These are phyloP conservation scores for Aproaerema taeniolella DNA, from an alignment of 2,888 invertebrate species.

Conservation along the genomic window DNA sequence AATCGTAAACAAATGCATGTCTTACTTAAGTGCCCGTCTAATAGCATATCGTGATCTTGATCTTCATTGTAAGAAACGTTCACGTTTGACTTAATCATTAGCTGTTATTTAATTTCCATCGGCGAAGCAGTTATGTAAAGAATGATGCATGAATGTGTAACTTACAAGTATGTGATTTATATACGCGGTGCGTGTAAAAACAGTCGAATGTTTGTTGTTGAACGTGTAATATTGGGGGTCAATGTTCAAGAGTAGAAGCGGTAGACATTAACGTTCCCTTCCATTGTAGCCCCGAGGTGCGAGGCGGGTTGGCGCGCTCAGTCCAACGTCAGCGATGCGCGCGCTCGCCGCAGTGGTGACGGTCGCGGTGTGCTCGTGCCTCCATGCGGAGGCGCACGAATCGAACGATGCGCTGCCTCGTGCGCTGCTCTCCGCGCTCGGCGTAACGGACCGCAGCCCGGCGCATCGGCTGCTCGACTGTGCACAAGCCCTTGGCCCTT, in stretches of 20 bases:
- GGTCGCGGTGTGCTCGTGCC: conserved; percentile 30
- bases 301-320: conserved; percentile 35
- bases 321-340: conserved; percentile 63
- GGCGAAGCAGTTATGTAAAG: too few relatives aligned
- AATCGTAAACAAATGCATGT: too few relatives aligned
- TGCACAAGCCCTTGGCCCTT: conserved; percentile 48
- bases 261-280: conserved; percentile 23
- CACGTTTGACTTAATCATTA: too few relatives aligned
- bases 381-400: conserved; percentile 18
- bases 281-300: conserved; percentile 20
- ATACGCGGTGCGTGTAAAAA: too few relatives aligned
- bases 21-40: too few relatives aligned
- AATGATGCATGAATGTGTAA: too few relatives aligned
- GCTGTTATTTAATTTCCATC: too few relatives aligned
- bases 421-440: conserved; percentile 27
- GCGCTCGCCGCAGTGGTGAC: conserved; percentile 54
- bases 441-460: conserved; percentile 26
- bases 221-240: background rate
- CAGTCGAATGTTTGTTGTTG: too few relatives aligned
- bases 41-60: too few relatives aligned
- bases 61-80: too few relatives aligned
- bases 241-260: conserved; percentile 5
- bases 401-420: background rate
- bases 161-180: too few relatives aligned
- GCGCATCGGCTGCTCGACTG: conserved; percentile 39